Evolutionary conservation across 2,888 invertebrate genomes (phyloP).

Genomic region (Flexamia atlantica): DNA sequence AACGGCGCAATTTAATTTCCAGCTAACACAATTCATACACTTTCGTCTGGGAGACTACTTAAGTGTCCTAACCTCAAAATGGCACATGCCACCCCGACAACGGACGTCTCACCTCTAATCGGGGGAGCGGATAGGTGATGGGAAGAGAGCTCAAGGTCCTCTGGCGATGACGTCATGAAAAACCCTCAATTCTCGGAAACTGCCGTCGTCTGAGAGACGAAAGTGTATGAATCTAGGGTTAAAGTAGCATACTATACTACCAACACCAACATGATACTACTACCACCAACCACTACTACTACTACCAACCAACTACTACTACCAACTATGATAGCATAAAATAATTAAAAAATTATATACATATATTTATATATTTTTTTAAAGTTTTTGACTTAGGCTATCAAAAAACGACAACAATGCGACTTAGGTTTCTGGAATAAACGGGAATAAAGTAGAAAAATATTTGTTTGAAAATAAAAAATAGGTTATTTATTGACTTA

Average conservation of each 20-base stretch:
- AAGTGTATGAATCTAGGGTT: slow-evolving; percentile 14
- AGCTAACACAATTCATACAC: neutral
- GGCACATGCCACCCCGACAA: neutral
- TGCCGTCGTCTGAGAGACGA: slow-evolving; percentile 3
- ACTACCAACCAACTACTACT: too few species aligned
- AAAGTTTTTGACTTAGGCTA: slow-evolving; percentile 58
- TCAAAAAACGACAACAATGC: too few species aligned
- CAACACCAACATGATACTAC: too few species aligned
- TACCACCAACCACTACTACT: too few species aligned
- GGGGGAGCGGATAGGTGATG: neutral
- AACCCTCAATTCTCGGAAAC: neutral
- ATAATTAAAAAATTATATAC: neutral
- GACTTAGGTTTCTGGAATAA: slow-evolving; percentile 57
- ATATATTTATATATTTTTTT: neutral
- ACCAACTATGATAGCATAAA: slow-evolving; percentile 18
- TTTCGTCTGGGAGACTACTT: neutral
- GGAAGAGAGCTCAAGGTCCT: neutral
- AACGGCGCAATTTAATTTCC: too few species aligned
- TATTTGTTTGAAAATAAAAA: slow-evolving; percentile 18
- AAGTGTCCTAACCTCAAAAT: neutral
- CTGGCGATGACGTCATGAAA: neutral
- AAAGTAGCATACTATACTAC: neutral
- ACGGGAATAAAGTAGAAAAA: slow-evolving; percentile 29
- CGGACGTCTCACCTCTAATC: neutral
- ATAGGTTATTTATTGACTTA: neutral